Evolutionary conservation across 1,140 invertebrate species (phyloP), one percentile per base, ranked within the genome.

Genomic region (Helicoverpa armigera): DNA sequence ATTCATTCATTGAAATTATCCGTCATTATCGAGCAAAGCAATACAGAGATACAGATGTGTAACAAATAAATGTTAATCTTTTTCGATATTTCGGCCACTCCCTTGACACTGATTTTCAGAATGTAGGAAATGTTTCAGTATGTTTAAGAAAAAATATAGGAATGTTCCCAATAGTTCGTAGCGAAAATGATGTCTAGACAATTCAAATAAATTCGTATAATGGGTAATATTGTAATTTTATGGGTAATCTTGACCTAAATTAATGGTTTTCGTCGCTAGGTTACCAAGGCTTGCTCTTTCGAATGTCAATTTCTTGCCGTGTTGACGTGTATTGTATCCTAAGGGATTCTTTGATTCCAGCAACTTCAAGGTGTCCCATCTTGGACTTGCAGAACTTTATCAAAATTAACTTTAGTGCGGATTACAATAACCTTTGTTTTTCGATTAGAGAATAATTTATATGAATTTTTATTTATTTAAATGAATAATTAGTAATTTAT

Each of bases 71-170:
- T 43, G 35, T 9, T 43, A 43, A 43, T 9, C 35, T 63, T 76
- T 48, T 50, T 13, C 3, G 1, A 14, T 63, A 80, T 75, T 56
- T 43, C 63, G 72, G 53, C 43, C 61, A 23, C 29, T 65, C 23
- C 70, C 61, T 80, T 80, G 79, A 61, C 79, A 80, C 79, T 77
- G 74, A 63, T 63, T 48, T 56, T 12, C 14, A 2, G 11, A 48
- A 74, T 35, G 51, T 48, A 58, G 11, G 72, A 23, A 74, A 74
- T 35, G 53, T 74, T 73, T 73, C 70, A 74, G 14, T n/a, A 18
- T 43, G 12, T 61, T 43, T 14, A 61, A 13, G 23, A 61, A 14
- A 61, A 13, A 31, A 29, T n/a, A 58, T 58, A 54, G n/a, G 61
- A 7, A 67, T 16, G 13, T 14, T 13, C 14, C 35, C 12, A 67